Base-by-base conservation (phyloP, 1,140 invertebrate species). In the Papilio polytes region DNA sequence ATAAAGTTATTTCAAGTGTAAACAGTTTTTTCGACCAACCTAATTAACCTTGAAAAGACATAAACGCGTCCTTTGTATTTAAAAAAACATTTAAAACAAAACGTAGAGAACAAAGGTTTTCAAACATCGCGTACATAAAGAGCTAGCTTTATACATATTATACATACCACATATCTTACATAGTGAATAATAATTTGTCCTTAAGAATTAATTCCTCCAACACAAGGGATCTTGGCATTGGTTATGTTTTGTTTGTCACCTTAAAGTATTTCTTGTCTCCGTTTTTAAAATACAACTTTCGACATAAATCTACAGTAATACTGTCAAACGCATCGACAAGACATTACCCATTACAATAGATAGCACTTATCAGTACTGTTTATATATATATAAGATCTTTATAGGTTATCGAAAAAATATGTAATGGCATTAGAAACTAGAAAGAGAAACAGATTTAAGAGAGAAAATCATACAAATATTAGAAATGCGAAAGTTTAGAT, bases 41-140 rank as follows among this genome's bases (percentile, higher is more conserved):
- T 22, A 70, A 13, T 31, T 70, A 36, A 70, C 63, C 22, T 70
- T 31, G 26, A 70, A 70, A 70, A 31, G 22, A 70, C 13, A 70
- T 70, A 70, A 70, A 70, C 63, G 63, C 63, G 63, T 70, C 26
- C 13, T 70, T 70, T 70, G 26, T 70, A 18, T 70, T 70, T 15
- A 31, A 63, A 48, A 36, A 70, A 36, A 70, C 63, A 15, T 31
- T 70, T n/a, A 70, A 70, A 13, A 36, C 63, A 70, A 70, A 70
- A 3, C 12, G 63, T 31, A 70, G 36, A 31, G 63, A 15, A 70
- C 63, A 70, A 70, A 70, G 63, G 63, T 70, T 31, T 70, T 7
- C 15, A 70, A 70, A 70, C 63, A 31, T 36, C 63, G 31, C 26
- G 63, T 31, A 70, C 12, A 70, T 9, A 70, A 36, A 70, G 63